A percentile compares a stretch with the other conserved stretches of the same genome.
Conservation (phyloP, 2,888 invertebrate genomes). For the Geophilus truncorum region DNA sequence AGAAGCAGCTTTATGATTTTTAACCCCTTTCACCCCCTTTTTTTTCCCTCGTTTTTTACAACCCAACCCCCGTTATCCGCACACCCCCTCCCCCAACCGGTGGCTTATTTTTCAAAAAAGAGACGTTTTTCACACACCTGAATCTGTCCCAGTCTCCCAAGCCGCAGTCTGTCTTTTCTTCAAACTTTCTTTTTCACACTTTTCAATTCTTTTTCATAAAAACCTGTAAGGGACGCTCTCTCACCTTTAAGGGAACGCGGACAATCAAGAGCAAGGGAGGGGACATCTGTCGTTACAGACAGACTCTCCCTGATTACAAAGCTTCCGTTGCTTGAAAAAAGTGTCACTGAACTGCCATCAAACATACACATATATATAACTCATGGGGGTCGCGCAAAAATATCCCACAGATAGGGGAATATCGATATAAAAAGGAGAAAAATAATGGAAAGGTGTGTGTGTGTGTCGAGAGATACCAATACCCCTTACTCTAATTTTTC, state of each 20-base stretch:
- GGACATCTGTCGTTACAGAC: conserved; percentile 23
- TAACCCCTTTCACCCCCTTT: conserved; percentile 11
- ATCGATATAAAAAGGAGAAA: conserved; percentile 11
- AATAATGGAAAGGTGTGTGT: background rate
- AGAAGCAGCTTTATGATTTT: conserved; percentile 21
- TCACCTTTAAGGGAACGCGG: conserved; percentile 21
- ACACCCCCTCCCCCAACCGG: background rate
- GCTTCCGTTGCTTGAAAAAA: conserved; percentile 12
- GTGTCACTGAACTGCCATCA: conserved; percentile 22
- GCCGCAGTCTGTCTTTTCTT: conserved; percentile 21
- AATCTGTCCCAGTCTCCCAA: conserved; percentile 7
- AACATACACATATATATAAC: conserved; percentile 23
- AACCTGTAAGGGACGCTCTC: background rate
- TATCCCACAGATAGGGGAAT: background rate
- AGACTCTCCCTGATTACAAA: conserved; percentile 25
- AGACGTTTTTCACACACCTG: conserved; percentile 19
- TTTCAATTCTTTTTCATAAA: conserved; percentile 5
- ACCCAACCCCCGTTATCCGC: background rate
- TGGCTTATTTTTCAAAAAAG: conserved; percentile 6
- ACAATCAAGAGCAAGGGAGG: conserved; percentile 7
- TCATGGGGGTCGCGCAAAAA: background rate
- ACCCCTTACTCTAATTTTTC: conserved; percentile 27
- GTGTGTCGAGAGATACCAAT: conserved; percentile 18
- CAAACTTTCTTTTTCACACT: conserved; percentile 27
- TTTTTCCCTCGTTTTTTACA: background rate